A percentile compares a stretch with the other conserved stretches of the same genome.
phyloP scores from a whole-genome alignment of 1,140 invertebrate genomes.

The Brevipalpus yothersi region DNA sequence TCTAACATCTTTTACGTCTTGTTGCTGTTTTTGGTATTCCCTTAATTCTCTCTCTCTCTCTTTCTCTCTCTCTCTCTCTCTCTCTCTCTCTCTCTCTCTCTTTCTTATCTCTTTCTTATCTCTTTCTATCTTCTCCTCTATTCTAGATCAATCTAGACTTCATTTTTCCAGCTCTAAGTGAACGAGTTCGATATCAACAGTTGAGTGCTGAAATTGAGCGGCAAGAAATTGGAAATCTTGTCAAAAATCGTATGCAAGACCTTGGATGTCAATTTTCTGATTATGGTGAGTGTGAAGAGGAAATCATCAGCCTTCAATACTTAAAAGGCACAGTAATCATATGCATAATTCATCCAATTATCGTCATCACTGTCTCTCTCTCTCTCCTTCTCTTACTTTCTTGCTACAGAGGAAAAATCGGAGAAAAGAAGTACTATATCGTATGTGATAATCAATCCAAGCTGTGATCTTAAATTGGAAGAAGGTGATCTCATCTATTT shows the following conservation, averaged over 20 bases:
- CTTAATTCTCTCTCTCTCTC: no score
- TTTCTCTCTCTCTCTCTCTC: not conserved
- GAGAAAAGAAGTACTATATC: conserved; percentile 29
- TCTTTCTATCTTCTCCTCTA: not conserved
- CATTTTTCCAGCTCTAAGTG: not conserved
- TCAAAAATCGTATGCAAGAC: conserved; percentile 75
- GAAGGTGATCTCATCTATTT: conserved; percentile 83
- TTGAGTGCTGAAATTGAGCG: conserved; percentile 70
- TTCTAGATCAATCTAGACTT: conserved; percentile 1
- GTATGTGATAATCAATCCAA: conserved; percentile 95
- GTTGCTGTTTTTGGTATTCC: not conserved
- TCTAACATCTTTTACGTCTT: no score
- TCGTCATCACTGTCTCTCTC: not conserved
- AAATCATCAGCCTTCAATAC: not conserved
- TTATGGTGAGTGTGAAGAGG: conserved; percentile 64
- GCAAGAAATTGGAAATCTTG: conserved; percentile 79
- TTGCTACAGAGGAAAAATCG: not conserved
- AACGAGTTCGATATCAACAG: conserved; percentile 5
- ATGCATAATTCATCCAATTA: not conserved
- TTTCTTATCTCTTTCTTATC: no score
- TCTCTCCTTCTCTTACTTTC: not conserved
- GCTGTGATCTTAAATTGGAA: conserved; percentile 82
- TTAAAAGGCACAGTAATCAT: no score
- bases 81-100: no score
- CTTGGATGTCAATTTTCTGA: conserved; percentile 50